Base-by-base conservation (phyloP, 2,113 vertebrate species). In the Sisor rabdophorus region DNA sequence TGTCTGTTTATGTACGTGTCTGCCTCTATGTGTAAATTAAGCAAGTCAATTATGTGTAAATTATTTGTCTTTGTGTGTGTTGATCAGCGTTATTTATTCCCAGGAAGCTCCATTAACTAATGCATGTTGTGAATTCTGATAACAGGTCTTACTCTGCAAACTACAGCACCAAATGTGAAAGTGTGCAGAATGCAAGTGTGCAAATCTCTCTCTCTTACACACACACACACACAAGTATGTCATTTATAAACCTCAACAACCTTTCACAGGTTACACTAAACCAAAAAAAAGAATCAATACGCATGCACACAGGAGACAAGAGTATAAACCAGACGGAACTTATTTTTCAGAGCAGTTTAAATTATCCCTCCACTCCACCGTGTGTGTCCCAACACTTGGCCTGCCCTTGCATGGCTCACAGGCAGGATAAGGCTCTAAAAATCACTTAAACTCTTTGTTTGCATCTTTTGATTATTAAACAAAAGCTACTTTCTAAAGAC, bases 41-140 rank as follows among this genome's bases (percentile, higher is more conserved):
- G 20, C 11, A 54, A 60, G 26, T 2, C 53, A 3, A 26, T n/a
- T n/a, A 13, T 68, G n/a, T 55, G 76, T 79, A 48, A 58, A 52
- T 40, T 79, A 70, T 73, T 59, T 65, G 47, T 75, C n/a, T 63
- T 16, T 54, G 32, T 32, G 56, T 76, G 65, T 48, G 65, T 55
- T 48, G 63, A 59, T 72, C 48, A 32, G 28, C 48, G 58, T 56
- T 58, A 17, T 70, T n/a, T 53, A 22, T 47, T 52, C 61, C 56
- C 22, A 72, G 59, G 11, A 78, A 58, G 60, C 52, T 56, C 67
- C 77, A 76, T 79, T 79, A 76, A 70, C 80, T 32, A 72, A 76
- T 79, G 68, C 76, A 76, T 79, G 76, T 63, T 2, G 76, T 73
- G 70, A 68, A 79, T 72, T 71, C 68, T 60, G 68, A 75, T 48